Evolutionary conservation across 2,888 invertebrate species (phyloP).

Genomic region (Meghimatium bilineatum): DNA sequence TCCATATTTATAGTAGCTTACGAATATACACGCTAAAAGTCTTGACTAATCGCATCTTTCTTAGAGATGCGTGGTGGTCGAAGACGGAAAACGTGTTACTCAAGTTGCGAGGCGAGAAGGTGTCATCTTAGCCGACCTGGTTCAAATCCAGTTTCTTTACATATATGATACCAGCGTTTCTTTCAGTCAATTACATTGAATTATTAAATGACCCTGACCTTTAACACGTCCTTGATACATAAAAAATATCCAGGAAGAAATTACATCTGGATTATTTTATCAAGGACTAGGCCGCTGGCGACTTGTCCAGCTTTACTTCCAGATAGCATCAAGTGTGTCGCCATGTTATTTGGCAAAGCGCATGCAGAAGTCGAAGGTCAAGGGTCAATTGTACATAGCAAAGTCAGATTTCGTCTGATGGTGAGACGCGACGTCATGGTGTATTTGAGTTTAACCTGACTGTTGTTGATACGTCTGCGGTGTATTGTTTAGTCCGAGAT

Average conservation of each 20-base stretch:
- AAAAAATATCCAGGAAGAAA: neutral
- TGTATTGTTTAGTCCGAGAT: conserved; percentile 6
- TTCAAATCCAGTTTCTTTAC: too few species aligned
- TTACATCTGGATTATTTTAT: neutral
- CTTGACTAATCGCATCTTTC: too few species aligned
- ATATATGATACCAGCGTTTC: too few species aligned
- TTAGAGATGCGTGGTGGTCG: too few species aligned
- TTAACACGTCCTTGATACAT: neutral
- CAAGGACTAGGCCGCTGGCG: conserved; percentile 9
- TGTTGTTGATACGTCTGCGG: neutral
- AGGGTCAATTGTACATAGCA: neutral
- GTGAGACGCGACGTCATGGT: neutral
- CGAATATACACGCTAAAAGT: too few species aligned
- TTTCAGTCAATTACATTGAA: too few species aligned
- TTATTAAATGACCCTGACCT: neutral
- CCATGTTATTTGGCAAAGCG: conserved; percentile 2
- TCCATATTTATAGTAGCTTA: too few species aligned
- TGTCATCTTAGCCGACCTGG: too few species aligned
- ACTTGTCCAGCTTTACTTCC: neutral
- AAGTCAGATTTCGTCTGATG: conserved; percentile 6
- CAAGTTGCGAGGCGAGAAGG: too few species aligned
- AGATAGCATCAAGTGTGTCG: conserved; percentile 25
- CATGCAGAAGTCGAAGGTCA: conserved; percentile 6
- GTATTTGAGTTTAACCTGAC: neutral
- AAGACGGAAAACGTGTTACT: too few species aligned